These are phyloP conservation scores for Moxostoma hubbsi DNA, from an alignment of 2,797 vertebrate genomes.

Conservation along the genomic window DNA sequence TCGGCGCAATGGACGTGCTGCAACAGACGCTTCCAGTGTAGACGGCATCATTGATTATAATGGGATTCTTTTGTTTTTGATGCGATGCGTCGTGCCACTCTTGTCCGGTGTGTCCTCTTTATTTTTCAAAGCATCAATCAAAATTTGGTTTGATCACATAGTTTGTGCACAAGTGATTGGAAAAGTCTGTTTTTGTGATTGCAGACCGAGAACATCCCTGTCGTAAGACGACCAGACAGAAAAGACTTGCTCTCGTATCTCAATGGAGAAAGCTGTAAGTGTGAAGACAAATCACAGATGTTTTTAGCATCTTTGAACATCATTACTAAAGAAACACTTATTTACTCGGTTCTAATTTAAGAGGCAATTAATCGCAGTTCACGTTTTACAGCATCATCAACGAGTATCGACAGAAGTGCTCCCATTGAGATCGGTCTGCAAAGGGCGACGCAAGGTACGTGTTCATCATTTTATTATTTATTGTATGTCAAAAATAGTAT, in stretches of 20 bases:
- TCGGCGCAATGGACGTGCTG: too few species aligned
- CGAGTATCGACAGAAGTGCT: slow-evolving; percentile 98
- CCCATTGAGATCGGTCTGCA: slow-evolving; percentile 98
- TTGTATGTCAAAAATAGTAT: not conserved
- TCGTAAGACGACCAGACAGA: slow-evolving; percentile 96
- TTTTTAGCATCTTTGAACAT: too few species aligned
- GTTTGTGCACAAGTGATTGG: not conserved
- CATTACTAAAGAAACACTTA: not conserved
- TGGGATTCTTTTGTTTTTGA: too few species aligned
- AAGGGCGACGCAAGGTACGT: slow-evolving; percentile 90
- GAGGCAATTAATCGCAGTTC: not conserved
- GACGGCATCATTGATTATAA: too few species aligned
- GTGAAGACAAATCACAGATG: not conserved
- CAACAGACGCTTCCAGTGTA: too few species aligned
- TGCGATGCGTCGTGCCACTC: too few species aligned
- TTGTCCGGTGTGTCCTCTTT: too few species aligned
- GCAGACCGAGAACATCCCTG: slow-evolving; percentile 98
- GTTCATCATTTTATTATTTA: too few species aligned
- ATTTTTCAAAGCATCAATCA: too few species aligned
- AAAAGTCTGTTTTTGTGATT: slow-evolving; percentile 52
- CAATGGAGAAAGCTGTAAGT: slow-evolving; percentile 98
- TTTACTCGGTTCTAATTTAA: not conserved
- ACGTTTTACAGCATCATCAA: slow-evolving; percentile 86
- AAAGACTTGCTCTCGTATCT: slow-evolving; percentile 96
- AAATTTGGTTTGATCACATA: not conserved